Percentiles rank a stretch among this genome's conserved stretches.
phyloP scores from a whole-genome alignment of 2,888 invertebrate species.

The Lepas anatifera region DNA sequence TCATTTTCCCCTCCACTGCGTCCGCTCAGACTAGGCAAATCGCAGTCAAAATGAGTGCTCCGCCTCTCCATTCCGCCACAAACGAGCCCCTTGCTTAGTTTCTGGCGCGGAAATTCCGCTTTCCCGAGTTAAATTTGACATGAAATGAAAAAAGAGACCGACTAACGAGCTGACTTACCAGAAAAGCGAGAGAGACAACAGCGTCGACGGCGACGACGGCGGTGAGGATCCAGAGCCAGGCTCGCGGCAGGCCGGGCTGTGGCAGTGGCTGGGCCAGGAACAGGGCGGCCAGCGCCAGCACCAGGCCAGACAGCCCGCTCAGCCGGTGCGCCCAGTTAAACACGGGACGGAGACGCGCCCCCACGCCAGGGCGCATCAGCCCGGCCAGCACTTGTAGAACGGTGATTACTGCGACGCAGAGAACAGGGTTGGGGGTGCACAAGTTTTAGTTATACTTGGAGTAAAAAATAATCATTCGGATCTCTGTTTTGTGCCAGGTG shows the following conservation, averaged over 20 bases:
- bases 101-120: too few relatives aligned
- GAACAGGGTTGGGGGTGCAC: too few relatives aligned
- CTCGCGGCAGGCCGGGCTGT: background rate
- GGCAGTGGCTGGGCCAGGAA: background rate
- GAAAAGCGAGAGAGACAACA: background rate
- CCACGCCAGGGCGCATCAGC: background rate
- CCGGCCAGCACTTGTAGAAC: background rate
- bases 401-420: background rate
- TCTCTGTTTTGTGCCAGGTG: too few relatives aligned
- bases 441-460: too few relatives aligned
- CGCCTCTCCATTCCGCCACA: too few relatives aligned
- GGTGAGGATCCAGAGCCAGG: background rate
- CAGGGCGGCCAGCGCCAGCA: background rate
- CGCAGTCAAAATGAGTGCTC: too few relatives aligned
- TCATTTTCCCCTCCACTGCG: too few relatives aligned
- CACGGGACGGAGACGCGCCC: background rate
- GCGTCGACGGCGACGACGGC: background rate
- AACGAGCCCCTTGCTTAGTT: too few relatives aligned
- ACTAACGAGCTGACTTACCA: background rate
- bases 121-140: too few relatives aligned
- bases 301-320: background rate
- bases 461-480: too few relatives aligned
- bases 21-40: too few relatives aligned
- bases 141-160: too few relatives aligned
- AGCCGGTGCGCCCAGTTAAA: background rate